A percentile compares a stretch with the other conserved stretches of the same genome.
Conservation (phyloP, 2,888 invertebrate species). For the Thymelicus sylvestris region DNA sequence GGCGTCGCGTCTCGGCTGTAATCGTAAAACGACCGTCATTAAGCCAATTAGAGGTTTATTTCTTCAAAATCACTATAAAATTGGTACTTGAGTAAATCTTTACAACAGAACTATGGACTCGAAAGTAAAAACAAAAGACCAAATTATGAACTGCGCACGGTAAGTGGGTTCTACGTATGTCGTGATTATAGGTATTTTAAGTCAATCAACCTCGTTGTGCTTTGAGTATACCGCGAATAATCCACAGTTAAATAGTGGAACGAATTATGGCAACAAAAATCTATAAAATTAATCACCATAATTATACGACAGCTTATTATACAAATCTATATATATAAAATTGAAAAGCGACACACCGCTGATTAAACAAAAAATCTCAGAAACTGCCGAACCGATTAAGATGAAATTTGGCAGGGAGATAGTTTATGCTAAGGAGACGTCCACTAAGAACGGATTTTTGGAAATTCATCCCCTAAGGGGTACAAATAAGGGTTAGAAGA, state of each 20-base stretch:
- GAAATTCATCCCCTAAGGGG: too few relatives aligned
- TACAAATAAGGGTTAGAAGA: too few relatives aligned
- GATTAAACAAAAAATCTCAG: too few relatives aligned
- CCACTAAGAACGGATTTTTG: too few relatives aligned
- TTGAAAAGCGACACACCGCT: too few relatives aligned
- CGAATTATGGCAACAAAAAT: slow-evolving; percentile 14
- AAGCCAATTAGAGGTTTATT: slow-evolving; percentile 37
- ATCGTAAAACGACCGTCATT: slow-evolving; percentile 33
- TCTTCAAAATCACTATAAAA: slow-evolving; percentile 33
- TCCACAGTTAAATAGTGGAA: slow-evolving; percentile 15
- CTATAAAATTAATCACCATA: background rate
- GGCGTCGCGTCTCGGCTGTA: slow-evolving; percentile 3
- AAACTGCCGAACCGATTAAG: too few relatives aligned
- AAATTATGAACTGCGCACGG: slow-evolving; percentile 23
- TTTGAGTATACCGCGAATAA: slow-evolving; percentile 16
- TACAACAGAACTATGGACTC: slow-evolving; percentile 23
- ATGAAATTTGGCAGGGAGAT: too few relatives aligned
- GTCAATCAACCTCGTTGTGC: slow-evolving; percentile 27
- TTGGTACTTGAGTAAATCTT: slow-evolving; percentile 33
- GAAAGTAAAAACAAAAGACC: slow-evolving; percentile 26
- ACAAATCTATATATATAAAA: too few relatives aligned
- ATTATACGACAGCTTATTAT: background rate
- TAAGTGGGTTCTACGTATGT: slow-evolving; percentile 24
- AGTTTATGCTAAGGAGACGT: too few relatives aligned
- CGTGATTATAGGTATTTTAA: slow-evolving; percentile 24